Evolutionary conservation across 2,888 invertebrate genomes (phyloP).

Genomic region (Phlogophora meticulosa): DNA sequence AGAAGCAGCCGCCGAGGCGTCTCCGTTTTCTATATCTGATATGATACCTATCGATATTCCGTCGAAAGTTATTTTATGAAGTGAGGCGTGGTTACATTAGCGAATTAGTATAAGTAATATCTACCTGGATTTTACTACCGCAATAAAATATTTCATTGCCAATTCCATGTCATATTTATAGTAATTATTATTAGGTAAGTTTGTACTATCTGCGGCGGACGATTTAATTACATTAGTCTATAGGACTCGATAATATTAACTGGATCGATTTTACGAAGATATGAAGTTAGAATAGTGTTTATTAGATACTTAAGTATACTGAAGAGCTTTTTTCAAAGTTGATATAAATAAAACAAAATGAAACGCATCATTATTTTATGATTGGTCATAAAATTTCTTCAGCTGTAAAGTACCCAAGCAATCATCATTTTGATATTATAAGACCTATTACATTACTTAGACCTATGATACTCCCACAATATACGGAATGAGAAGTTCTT

Average conservation of each 20-base stretch:
- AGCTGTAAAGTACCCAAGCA: too few relatives aligned
- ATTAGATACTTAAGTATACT: too few relatives aligned
- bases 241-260: not conserved
- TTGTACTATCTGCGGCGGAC: not conserved
- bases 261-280: not conserved
- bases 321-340: too few relatives aligned
- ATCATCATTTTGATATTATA: too few relatives aligned
- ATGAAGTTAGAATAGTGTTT: too few relatives aligned
- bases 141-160: constrained; percentile 24
- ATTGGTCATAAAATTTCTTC: too few relatives aligned
- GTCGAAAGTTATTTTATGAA: constrained; percentile 28
- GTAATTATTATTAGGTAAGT: not conserved
- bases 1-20: too few relatives aligned
- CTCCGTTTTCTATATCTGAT: not conserved
- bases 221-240: not conserved
- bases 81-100: constrained; percentile 39
- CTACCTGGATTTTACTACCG: constrained; percentile 25
- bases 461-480: too few relatives aligned
- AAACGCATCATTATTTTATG: not conserved
- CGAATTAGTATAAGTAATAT: constrained; percentile 34
- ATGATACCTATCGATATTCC: not conserved
- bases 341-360: too few relatives aligned
- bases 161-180: constrained; percentile 6
- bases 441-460: too few relatives aligned
- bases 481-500: too few relatives aligned